Evolutionary conservation across 2,797 vertebrate species (phyloP).

Genomic region (Cebuella pygmaea): DNA sequence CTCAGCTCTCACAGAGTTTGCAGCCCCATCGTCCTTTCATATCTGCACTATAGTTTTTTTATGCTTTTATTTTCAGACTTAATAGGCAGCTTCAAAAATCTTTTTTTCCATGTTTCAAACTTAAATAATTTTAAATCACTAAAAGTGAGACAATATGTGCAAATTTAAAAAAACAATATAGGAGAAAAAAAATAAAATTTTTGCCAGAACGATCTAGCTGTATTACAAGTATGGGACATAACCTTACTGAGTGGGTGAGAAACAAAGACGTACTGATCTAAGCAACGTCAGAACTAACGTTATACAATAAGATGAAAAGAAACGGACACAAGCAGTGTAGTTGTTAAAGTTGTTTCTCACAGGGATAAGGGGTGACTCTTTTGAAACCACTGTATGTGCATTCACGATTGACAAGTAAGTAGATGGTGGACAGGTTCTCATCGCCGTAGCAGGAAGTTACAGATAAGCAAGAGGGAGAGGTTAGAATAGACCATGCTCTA

Average conservation of each 20-base stretch:
- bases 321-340: neutral
- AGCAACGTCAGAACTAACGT: neutral
- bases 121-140: neutral
- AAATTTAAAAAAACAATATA: neutral
- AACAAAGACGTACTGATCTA: neutral
- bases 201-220: neutral
- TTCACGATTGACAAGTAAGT: neutral
- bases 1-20: neutral
- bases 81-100: neutral
- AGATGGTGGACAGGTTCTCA: neutral
- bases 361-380: neutral
- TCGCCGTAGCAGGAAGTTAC: neutral
- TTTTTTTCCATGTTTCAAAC: neutral
- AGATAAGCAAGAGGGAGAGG: neutral
- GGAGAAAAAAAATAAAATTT: neutral
- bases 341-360: neutral
- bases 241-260: neutral
- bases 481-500: neutral
- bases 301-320: neutral
- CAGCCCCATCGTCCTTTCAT: neutral
- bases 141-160: neutral
- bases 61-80: neutral
- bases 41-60: neutral
- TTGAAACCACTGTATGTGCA: neutral
- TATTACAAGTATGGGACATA: neutral